Evolutionary conservation across 2,113 vertebrate genomes (phyloP).

Genomic region (Microcebus ravelobensis): DNA sequence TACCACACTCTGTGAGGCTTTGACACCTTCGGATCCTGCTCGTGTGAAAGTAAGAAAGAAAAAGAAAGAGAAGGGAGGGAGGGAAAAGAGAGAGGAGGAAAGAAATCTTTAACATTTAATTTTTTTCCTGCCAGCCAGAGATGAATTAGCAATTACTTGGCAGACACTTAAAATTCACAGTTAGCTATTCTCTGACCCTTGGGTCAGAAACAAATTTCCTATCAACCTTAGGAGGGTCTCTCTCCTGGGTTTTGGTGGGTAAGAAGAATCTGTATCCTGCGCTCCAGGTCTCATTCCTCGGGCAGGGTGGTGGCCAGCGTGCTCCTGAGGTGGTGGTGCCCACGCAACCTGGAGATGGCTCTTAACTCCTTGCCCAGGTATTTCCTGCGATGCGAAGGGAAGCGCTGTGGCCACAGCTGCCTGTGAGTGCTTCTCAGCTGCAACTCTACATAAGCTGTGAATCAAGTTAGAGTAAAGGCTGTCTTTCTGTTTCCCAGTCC

Average conservation of each 20-base stretch:
- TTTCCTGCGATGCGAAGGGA: neutral
- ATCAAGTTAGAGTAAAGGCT: neutral
- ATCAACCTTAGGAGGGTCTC: constrained; percentile 10
- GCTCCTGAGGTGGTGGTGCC: neutral
- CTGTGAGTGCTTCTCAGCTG: neutral
- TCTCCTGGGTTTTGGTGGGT: constrained; percentile 20
- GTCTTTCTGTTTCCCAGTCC: neutral
- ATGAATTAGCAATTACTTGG: constrained; percentile 64
- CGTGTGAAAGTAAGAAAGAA: too few species aligned
- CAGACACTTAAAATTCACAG: constrained; percentile 70
- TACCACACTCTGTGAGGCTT: neutral
- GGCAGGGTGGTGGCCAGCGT: neutral
- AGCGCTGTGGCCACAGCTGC: neutral
- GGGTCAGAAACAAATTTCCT: constrained; percentile 68
- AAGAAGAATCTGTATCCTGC: constrained; percentile 57
- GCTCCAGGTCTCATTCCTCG: neutral
- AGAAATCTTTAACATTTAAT: neutral
- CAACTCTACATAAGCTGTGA: neutral
- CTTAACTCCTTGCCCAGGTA: neutral
- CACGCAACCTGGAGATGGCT: neutral
- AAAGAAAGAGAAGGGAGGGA: too few species aligned
- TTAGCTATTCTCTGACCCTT: constrained; percentile 58
- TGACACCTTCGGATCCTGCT: neutral
- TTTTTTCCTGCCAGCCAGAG: constrained; percentile 52
- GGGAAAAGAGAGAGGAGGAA: too few species aligned